A percentile compares a stretch with the other conserved stretches of the same genome.
These are phyloP conservation scores for Pangasianodon hypophthalmus DNA, from an alignment of 2,113 vertebrate genomes.

Conservation along the genomic window DNA sequence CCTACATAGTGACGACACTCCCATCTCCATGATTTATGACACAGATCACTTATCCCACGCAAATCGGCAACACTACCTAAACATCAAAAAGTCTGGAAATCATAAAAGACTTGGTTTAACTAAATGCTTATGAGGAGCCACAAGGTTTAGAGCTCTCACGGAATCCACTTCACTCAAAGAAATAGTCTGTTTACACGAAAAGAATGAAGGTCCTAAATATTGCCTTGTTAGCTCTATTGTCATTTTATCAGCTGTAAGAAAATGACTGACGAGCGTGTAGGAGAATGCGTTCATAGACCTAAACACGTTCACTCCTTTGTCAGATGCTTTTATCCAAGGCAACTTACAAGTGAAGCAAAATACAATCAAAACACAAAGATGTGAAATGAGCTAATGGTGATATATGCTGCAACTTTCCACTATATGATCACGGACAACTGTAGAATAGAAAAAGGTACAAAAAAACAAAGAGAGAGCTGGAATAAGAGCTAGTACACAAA, in stretches of 20 bases:
- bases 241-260: background rate
- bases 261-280: background rate
- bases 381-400: background rate
- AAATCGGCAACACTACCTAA: background rate
- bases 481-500: background rate
- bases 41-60: background rate
- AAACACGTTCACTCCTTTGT: background rate
- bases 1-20: background rate
- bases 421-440: background rate
- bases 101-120: conserved; percentile 10
- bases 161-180: background rate
- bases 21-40: background rate
- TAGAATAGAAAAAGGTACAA: background rate
- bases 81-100: background rate
- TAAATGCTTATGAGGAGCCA: background rate
- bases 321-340: background rate
- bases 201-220: background rate
- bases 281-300: background rate
- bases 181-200: background rate
- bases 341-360: background rate
- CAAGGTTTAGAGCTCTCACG: background rate
- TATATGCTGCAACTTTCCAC: background rate
- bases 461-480: background rate
- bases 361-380: background rate
- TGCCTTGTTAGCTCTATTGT: background rate